phyloP scores from a whole-genome alignment of 2,797 vertebrate genomes.

The Megalops cyprinoides region DNA sequence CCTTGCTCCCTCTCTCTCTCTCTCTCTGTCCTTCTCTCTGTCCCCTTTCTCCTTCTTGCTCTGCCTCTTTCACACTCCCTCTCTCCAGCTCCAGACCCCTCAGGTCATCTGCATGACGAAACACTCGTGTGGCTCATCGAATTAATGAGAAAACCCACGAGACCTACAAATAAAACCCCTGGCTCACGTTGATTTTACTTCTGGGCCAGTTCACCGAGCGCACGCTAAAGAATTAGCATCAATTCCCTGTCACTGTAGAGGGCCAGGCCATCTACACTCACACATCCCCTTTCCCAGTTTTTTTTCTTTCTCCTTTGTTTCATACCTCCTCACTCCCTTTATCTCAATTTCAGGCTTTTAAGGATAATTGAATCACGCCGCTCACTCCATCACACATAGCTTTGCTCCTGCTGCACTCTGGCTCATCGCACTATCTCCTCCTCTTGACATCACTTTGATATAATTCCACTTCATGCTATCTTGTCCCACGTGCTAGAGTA shows the following conservation, averaged over 20 bases:
- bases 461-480: slow-evolving; percentile 42
- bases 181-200: slow-evolving; percentile 14
- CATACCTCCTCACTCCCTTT: slow-evolving; percentile 49
- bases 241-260: slow-evolving; percentile 55
- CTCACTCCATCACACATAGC: slow-evolving; percentile 20
- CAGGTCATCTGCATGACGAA: not conserved
- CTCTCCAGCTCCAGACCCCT: not conserved
- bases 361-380: slow-evolving; percentile 25
- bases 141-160: not conserved
- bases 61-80: not conserved
- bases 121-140: not conserved
- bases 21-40: not conserved
- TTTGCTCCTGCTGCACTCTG: slow-evolving; percentile 21
- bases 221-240: slow-evolving; percentile 35
- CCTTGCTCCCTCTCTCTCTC: not conserved
- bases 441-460: slow-evolving; percentile 29
- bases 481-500: not conserved
- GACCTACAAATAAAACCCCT: not conserved
- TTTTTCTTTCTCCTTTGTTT: slow-evolving; percentile 45
- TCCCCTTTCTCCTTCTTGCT: not conserved
- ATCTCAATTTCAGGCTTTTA: slow-evolving; percentile 34
- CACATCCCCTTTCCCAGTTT: too few species aligned
- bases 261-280: too few species aligned
- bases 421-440: slow-evolving; percentile 18
- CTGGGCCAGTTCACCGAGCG: slow-evolving; percentile 53